A percentile compares a stretch with the other conserved stretches of the same genome.
Evolutionary conservation across 2,888 invertebrate species (phyloP).

Genomic region (Ecliptopera silaceata): DNA sequence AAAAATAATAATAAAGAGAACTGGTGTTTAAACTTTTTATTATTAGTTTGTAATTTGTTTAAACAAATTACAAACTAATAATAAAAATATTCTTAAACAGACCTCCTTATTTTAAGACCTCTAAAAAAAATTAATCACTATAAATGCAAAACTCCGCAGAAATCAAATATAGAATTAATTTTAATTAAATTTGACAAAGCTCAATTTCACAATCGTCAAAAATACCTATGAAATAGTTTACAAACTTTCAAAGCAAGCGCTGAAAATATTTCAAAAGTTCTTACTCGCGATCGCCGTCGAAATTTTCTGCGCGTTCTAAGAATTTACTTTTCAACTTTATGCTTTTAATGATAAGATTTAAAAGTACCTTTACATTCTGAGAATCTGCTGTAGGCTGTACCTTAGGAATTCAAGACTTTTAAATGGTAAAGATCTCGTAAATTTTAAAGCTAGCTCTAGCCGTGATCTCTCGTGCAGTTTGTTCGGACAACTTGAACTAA

Average conservation of each 20-base stretch:
- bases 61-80: no score
- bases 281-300: constrained; percentile 16
- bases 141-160: no score
- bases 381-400: constrained; percentile 16
- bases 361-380: constrained; percentile 25
- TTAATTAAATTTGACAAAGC: background rate
- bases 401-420: constrained; percentile 11
- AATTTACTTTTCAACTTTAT: constrained; percentile 30
- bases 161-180: background rate
- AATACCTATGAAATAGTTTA: constrained; percentile 10
- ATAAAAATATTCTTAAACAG: no score
- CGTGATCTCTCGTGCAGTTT: background rate
- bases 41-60: no score
- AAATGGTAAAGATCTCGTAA: constrained; percentile 9
- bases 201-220: background rate
- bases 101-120: no score
- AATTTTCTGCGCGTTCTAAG: constrained; percentile 23
- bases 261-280: constrained; percentile 29
- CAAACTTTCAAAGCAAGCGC: constrained; percentile 15
- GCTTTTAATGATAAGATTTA: constrained; percentile 29
- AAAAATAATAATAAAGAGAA: no score
- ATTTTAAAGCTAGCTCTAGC: background rate
- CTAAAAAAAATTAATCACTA: no score
- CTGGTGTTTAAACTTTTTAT: no score
- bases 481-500: background rate